Percentiles rank a stretch among this genome's conserved stretches.
phyloP scores from a whole-genome alignment of 2,113 vertebrate species.

The Daubentonia madagascariensis region DNA sequence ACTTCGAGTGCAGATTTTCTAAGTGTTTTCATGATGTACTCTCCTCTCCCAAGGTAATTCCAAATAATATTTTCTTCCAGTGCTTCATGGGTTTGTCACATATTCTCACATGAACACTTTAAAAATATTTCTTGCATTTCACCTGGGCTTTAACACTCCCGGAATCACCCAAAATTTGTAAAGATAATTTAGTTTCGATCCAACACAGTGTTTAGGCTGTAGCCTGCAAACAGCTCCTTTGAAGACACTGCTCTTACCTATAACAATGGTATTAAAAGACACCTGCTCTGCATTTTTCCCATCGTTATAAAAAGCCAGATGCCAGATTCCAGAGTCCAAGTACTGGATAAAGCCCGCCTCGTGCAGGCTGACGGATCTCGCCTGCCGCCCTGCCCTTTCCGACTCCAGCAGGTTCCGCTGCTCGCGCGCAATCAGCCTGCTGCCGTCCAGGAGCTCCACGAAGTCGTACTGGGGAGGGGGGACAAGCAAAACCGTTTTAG shows the following conservation, averaged over 20 bases:
- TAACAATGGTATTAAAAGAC: constrained; percentile 96
- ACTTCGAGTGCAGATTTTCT: background rate
- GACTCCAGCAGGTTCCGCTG: constrained; percentile 87
- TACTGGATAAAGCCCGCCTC: constrained; percentile 99
- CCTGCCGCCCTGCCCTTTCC: constrained; percentile 84
- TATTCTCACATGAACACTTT: constrained; percentile 32
- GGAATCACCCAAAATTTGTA: background rate
- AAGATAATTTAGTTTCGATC: background rate
- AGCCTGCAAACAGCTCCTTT: background rate
- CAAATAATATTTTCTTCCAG: background rate
- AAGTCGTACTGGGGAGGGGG: constrained; percentile 92
- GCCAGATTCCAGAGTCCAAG: constrained; percentile 97
- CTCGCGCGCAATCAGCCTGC: constrained; percentile 94
- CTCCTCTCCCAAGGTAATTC: background rate
- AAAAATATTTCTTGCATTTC: background rate
- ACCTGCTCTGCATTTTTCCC: constrained; percentile 93
- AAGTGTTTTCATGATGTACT: background rate
- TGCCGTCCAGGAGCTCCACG: constrained; percentile 97
- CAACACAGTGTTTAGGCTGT: background rate
- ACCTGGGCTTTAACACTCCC: background rate
- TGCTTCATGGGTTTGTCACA: background rate
- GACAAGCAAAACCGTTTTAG: background rate
- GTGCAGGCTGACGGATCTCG: constrained; percentile 91
- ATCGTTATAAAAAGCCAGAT: constrained; percentile 98
- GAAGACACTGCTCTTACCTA: constrained; percentile 86